Evolutionary conservation across 2,113 vertebrate species (phyloP).

Genomic region (Hemiprocne comata): DNA sequence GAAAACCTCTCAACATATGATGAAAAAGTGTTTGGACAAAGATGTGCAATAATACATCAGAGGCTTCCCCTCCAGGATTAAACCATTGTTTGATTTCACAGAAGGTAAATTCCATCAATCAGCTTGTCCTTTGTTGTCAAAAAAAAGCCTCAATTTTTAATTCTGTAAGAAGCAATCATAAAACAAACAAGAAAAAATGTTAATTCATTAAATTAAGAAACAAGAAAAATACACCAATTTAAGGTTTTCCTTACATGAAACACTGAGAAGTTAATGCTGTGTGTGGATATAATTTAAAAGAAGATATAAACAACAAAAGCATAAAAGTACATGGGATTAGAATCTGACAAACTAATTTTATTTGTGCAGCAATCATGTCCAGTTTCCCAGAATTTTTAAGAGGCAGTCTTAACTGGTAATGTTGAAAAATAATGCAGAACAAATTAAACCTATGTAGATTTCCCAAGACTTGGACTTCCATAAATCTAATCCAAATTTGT

Average conservation of each 20-base stretch:
- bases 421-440: neutral
- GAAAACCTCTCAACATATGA: neutral
- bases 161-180: neutral
- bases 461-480: neutral
- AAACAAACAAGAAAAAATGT: neutral
- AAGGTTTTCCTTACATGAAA: neutral
- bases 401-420: neutral
- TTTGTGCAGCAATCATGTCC: neutral
- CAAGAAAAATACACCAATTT: neutral
- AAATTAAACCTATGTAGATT: neutral
- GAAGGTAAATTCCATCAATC: constrained; percentile 37
- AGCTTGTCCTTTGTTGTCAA: neutral
- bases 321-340: neutral
- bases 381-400: neutral
- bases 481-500: neutral
- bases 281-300: neutral
- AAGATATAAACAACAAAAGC: neutral
- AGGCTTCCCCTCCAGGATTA: neutral
- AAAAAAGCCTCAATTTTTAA: neutral
- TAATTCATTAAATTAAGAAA: neutral
- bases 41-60: neutral
- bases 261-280: neutral
- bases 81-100: constrained; percentile 7
- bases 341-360: neutral
- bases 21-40: neutral